Conservation (phyloP, 2,113 vertebrate species). For the Phalacrocorax aristotelis region DNA sequence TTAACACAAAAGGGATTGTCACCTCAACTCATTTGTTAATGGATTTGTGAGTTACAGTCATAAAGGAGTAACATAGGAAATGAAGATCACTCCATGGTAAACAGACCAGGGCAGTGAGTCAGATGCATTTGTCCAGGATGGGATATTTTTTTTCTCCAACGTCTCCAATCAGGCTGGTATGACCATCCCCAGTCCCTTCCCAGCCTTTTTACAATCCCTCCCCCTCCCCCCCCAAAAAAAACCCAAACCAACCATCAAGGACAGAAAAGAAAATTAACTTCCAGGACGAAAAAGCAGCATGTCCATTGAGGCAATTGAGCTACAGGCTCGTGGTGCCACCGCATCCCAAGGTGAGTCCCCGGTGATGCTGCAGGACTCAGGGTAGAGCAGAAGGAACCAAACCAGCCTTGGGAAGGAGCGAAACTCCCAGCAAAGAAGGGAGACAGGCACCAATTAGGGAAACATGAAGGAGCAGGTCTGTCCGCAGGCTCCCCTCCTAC, state of each 20-base stretch:
- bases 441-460: conserved; percentile 30
- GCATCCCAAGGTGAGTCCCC: neutral
- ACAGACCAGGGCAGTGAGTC: neutral
- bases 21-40: conserved; percentile 67
- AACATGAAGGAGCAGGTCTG: conserved; percentile 57
- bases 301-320: neutral
- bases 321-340: neutral
- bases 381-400: neutral
- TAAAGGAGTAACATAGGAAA: conserved; percentile 25
- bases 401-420: neutral
- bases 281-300: neutral
- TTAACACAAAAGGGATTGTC: conserved; percentile 62
- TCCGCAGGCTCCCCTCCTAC: conserved; percentile 32
- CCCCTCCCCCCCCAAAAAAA: no score
- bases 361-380: accelerated
- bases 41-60: conserved; percentile 49
- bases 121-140: neutral
- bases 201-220: neutral
- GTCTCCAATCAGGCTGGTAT: neutral
- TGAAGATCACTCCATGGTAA: conserved; percentile 28
- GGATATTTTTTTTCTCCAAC: neutral
- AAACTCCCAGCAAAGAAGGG: neutral
- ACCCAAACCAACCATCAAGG: neutral
- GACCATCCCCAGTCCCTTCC: neutral
- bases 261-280: neutral